Evolutionary conservation across 1,140 invertebrate genomes (phyloP), one percentile per base, ranked within the genome.

Genomic region (Drosophila jambulina): DNA sequence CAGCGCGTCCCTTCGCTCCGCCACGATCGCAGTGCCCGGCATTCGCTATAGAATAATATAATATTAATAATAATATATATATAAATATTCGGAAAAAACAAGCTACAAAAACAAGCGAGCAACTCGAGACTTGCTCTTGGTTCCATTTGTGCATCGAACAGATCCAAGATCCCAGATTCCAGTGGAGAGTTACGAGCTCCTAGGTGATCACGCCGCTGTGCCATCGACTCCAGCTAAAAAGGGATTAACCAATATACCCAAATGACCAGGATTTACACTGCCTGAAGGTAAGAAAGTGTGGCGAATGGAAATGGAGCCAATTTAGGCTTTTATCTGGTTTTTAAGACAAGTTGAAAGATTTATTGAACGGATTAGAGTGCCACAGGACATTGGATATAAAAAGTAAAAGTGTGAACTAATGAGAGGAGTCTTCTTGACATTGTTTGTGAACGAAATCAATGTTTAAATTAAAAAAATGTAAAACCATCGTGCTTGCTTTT

Each of bases 111-210:
- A 72, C 82, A 70, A 60, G 62, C 58, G 78, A 84, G 67, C 81
- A 62, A 51, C 60, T 40, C 21, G 58, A 59, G 48, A 46, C 63
- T 74, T 86, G 75, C 70, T 80, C 60, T 72, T 64, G 61, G 46
- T 85, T 76, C 46, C 60, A 67, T 64, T 74, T 85, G 82, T 86
- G 82, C 82, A 78, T 48, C 72, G 76, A 83, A 83, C 70, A 81
- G 60, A 76, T 54, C 51, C 42, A 15, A 69, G 53, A 61, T 60
- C 23, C 48, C 49, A 19, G 32, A 70, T 40, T 57, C 34, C 51
- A 49, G 70, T 71, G 53, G 45, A 49, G 23, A 43, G 49, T 12
- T 45, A 34, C 25, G 48, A 59, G 62, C 51, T 45, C 40, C 45
- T 60, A 64, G 51, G 49, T 81, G 67, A 67, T 54, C 70, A 38